Conservation (phyloP, 2,113 vertebrate genomes). For the Paradisaea rubra region DNA sequence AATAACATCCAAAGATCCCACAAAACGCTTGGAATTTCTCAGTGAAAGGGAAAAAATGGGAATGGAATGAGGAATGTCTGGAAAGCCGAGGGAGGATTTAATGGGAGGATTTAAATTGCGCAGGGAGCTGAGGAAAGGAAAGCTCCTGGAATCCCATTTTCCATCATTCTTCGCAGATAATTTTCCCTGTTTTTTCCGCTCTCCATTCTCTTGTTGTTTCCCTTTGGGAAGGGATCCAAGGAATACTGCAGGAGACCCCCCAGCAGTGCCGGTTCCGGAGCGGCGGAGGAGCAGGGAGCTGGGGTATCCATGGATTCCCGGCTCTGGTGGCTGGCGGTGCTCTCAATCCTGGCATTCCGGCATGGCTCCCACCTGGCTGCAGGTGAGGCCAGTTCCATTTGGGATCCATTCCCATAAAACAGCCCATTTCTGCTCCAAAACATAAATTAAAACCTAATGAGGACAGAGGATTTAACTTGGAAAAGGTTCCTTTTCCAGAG, state of each 20-base stretch:
- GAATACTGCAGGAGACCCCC: background rate
- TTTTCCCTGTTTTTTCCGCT: background rate
- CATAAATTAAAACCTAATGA: fast-evolving
- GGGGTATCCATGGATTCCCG: background rate
- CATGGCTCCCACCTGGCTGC: background rate
- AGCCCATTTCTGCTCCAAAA: fast-evolving
- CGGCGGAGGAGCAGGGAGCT: background rate
- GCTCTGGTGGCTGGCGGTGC: background rate
- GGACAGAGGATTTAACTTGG: fast-evolving
- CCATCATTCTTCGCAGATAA: fast-evolving
- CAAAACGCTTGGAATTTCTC: fast-evolving
- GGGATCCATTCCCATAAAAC: background rate
- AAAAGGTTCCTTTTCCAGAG: background rate
- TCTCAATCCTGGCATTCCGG: background rate
- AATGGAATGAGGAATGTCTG: background rate
- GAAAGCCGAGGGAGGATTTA: background rate
- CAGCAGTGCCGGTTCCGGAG: background rate
- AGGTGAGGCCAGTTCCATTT: background rate
- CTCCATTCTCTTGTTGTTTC: background rate
- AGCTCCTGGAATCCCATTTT: background rate
- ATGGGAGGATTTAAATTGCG: fast-evolving
- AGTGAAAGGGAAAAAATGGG: fast-evolving
- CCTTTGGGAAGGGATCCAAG: fast-evolving
- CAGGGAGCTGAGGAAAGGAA: fast-evolving
- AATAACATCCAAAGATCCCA: background rate